A percentile compares a stretch with the other conserved stretches of the same genome.
These are phyloP conservation scores for Aulostomus chinensis DNA, from an alignment of 2,797 vertebrate genomes.

Conservation along the genomic window DNA sequence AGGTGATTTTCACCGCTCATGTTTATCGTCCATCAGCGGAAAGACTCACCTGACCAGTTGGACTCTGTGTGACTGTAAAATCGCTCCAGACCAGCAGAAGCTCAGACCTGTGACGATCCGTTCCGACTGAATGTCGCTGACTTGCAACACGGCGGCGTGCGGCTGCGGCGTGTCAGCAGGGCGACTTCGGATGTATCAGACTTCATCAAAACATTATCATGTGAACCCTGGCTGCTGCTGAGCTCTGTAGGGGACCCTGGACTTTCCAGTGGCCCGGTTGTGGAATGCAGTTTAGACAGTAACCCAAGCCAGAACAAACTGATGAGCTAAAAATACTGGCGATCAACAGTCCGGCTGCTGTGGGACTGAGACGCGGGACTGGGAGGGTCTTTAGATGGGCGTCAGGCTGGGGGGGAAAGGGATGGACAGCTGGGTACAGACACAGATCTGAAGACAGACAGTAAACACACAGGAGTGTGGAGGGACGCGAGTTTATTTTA, in stretches of 20 bases:
- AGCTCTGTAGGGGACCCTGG: conserved; percentile 8
- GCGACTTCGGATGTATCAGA: conserved; percentile 10
- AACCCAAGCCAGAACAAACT: conserved; percentile 74
- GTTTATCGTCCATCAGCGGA: too few relatives aligned
- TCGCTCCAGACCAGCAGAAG: too few relatives aligned
- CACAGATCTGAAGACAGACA: not conserved
- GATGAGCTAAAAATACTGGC: conserved; percentile 67
- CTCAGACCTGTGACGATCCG: too few relatives aligned
- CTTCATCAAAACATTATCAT: conserved; percentile 26
- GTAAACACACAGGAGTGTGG: not conserved
- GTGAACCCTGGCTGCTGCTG: not conserved
- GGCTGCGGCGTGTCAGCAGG: not conserved
- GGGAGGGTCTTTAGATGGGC: conserved; percentile 26
- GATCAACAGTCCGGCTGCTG: conserved; percentile 30
- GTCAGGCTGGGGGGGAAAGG: not conserved
- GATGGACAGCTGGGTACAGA: conserved; percentile 20
- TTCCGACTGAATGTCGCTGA: too few relatives aligned
- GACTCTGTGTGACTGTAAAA: too few relatives aligned
- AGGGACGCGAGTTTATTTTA: too few relatives aligned
- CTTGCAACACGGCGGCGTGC: not conserved
- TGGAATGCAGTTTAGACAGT: conserved; percentile 65
- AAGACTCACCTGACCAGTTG: too few relatives aligned
- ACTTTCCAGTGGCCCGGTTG: conserved; percentile 14
- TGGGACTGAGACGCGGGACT: conserved; percentile 16
- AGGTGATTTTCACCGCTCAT: too few relatives aligned